Percentiles rank a stretch among this genome's conserved stretches.
Conservation (phyloP, 2,797 vertebrate species). For the Yasuhikotakia modesta region DNA sequence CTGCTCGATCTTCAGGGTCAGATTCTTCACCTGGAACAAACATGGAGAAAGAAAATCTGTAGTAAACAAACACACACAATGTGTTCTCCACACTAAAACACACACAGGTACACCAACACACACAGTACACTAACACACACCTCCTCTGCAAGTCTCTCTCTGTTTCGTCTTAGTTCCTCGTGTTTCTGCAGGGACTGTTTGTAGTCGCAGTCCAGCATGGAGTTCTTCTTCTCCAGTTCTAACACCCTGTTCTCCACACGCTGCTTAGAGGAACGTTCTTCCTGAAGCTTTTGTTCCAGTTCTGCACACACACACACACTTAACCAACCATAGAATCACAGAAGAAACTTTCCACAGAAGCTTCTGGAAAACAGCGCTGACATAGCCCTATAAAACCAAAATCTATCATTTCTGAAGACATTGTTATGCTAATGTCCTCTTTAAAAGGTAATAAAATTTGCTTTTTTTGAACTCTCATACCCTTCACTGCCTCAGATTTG, state of each 20-base stretch:
- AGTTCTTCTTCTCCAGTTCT: slow-evolving; percentile 93
- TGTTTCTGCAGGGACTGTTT: slow-evolving; percentile 96
- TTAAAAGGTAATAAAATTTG: too few species aligned
- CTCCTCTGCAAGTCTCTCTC: slow-evolving; percentile 91
- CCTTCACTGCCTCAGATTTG: slow-evolving; percentile 97
- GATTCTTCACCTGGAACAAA: slow-evolving; percentile 86
- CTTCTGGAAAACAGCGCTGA: too few species aligned
- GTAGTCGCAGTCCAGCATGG: slow-evolving; percentile 95
- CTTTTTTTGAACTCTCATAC: background rate
- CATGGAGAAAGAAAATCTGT: background rate
- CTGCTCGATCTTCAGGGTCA: slow-evolving; percentile 94
- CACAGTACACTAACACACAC: slow-evolving; percentile 66
- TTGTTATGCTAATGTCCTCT: too few species aligned
- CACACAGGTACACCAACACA: background rate
- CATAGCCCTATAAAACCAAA: too few species aligned
- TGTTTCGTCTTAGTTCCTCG: slow-evolving; percentile 88
- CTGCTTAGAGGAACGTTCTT: slow-evolving; percentile 89
- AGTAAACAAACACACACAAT: background rate
- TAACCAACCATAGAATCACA: too few species aligned
- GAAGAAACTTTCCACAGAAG: too few species aligned
- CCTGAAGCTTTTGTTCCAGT: slow-evolving; percentile 93
- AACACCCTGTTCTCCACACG: slow-evolving; percentile 91
- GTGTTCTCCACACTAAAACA: too few species aligned
- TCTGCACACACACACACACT: slow-evolving; percentile 63
- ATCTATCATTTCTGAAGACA: too few species aligned